These are phyloP conservation scores for Castor canadensis DNA, from an alignment of 2,113 vertebrate genomes.

Conservation along the genomic window DNA sequence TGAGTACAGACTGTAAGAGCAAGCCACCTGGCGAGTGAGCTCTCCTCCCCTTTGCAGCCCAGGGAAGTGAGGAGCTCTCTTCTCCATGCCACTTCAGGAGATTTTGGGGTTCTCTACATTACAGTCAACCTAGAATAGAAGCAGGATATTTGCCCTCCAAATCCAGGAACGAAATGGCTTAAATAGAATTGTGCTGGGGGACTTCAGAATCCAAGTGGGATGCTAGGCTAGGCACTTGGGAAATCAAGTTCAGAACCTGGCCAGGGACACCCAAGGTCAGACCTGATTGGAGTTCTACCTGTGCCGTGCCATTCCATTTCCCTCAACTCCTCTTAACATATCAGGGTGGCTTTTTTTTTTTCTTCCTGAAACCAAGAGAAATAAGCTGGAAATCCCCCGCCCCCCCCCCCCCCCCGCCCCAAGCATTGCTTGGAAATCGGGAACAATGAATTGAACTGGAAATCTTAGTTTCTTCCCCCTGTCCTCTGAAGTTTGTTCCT, in stretches of 20 bases:
- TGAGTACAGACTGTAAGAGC: background rate
- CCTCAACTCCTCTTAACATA: background rate
- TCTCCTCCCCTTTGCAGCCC: background rate
- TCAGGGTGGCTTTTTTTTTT: background rate
- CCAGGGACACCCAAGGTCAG: background rate
- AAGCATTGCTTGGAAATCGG: background rate
- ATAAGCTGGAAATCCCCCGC: slow-evolving; percentile 23
- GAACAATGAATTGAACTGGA: background rate
- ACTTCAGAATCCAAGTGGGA: background rate
- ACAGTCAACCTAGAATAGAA: background rate
- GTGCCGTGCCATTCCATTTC: background rate
- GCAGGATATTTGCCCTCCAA: background rate
- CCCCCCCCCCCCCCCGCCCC: background rate
- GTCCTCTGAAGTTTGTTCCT: background rate
- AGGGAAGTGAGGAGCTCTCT: background rate
- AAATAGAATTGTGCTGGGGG: background rate
- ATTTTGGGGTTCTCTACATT: background rate
- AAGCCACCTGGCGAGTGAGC: background rate
- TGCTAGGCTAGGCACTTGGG: background rate
- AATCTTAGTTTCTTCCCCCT: background rate
- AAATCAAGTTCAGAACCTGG: background rate
- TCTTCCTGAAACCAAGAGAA: background rate
- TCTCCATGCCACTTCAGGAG: background rate
- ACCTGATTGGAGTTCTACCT: background rate
- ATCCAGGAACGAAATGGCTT: background rate